Evolutionary conservation across 2,113 vertebrate genomes (phyloP).

Genomic region (Rhinogobius similis): DNA sequence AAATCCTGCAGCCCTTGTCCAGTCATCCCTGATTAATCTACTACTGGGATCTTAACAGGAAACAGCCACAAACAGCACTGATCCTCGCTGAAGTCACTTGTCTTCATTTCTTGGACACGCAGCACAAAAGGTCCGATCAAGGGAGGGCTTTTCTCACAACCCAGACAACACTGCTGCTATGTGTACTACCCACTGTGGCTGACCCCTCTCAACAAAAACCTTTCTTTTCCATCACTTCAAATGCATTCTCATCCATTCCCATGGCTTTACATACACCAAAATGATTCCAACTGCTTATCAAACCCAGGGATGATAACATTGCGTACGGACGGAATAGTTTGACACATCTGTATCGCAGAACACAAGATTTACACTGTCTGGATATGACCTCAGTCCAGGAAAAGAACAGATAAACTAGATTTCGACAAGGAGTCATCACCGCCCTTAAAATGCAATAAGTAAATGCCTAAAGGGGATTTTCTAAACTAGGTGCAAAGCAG

Average conservation of each 20-base stretch:
- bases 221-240: not conserved
- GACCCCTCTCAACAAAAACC: not conserved
- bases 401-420: not conserved
- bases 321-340: not conserved
- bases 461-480: slow-evolving; percentile 28
- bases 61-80: slow-evolving; percentile 6
- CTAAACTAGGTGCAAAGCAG: not conserved
- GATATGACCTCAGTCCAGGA: not conserved
- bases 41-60: not conserved
- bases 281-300: not conserved
- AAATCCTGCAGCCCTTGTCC: too few species aligned
- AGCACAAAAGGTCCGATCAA: not conserved
- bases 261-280: not conserved
- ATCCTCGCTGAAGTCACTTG: not conserved
- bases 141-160: slow-evolving; percentile 11
- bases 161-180: slow-evolving; percentile 5
- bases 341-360: not conserved
- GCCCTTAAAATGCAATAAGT: not conserved
- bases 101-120: slow-evolving; percentile 25
- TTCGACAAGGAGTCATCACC: not conserved
- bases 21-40: not conserved
- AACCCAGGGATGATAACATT: not conserved
- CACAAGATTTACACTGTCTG: not conserved
- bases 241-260: not conserved
- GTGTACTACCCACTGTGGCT: not conserved